Base-by-base conservation (phyloP, 2,888 invertebrate genomes). In the Euphydryas editha region DNA sequence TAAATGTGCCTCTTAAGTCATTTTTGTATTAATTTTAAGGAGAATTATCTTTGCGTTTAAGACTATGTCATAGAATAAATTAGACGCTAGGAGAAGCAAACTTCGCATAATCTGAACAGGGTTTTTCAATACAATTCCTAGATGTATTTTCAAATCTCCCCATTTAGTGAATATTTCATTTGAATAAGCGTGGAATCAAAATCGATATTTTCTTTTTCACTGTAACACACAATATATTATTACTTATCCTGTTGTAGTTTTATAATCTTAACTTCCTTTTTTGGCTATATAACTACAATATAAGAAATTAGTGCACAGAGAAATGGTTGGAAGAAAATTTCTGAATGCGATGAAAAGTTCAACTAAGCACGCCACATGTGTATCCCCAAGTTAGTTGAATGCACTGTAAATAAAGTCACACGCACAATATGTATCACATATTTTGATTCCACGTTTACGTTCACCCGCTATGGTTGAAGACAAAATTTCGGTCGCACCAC, bases 371-470 rank as follows among this genome's bases (percentile, higher is more conserved):
- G 18, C 21, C 2, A 49, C 11, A 20, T 3, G 10, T 21, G 11
- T 0, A 21, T 21, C 15, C 17, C 30, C 2, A 15, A 24, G 20
- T 21, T 10, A 49, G 8, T 4, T 21, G 1, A 21, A 0, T 8
- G 24, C 51, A 51, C 51, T 24, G 24, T 30, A 56, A 49, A 51
- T 62, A 36, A 42, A 15, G 18, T 18, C 24, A 36, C 3, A 20
- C 11, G 47, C 11, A 47, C 21, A 17, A n/a, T 1, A 11, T 39
- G 3, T 39, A 11, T 30, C 0, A 39, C 11, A 21, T 47, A 20
- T 20, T 64, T 58, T 64, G 67, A 63, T 67, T 65, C 47, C 55
- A 63, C 60, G 62, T 7, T 67, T 59, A 70, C 5, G 1, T 49
- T 11, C 18, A 4, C 30, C 8, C 30, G 30, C 1, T 8, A 51